Evolutionary conservation across 2,113 vertebrate genomes (phyloP).

Genomic region (Pholis gunnellus): DNA sequence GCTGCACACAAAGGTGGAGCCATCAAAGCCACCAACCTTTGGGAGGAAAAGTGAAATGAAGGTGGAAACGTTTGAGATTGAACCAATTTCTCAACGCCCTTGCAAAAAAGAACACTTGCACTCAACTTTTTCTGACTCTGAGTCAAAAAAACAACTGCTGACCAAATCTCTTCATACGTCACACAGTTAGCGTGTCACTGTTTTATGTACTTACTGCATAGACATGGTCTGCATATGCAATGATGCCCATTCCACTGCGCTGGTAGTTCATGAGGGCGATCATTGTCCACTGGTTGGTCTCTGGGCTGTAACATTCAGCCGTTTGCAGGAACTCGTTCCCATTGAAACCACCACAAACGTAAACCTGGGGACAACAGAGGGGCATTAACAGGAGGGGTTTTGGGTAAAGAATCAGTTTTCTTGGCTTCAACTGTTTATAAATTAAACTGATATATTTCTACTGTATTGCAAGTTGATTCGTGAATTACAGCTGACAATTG

Average conservation of each 20-base stretch:
- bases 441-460: background rate
- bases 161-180: background rate
- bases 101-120: background rate
- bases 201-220: slow-evolving; percentile 61
- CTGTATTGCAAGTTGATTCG: background rate
- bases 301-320: slow-evolving; percentile 58
- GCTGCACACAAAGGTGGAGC: slow-evolving; percentile 73
- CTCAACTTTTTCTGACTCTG: background rate
- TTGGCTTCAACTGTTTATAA: background rate
- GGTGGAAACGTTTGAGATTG: background rate
- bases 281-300: slow-evolving; percentile 59
- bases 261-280: slow-evolving; percentile 38
- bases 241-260: slow-evolving; percentile 47
- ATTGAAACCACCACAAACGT: slow-evolving; percentile 92
- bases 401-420: background rate
- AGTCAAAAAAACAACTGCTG: background rate
- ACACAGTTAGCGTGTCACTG: background rate
- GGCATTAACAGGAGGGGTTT: background rate
- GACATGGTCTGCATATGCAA: slow-evolving; percentile 28
- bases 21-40: slow-evolving; percentile 91
- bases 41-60: slow-evolving; percentile 59
- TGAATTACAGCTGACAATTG: background rate
- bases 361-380: slow-evolving; percentile 81
- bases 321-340: slow-evolving; percentile 85
- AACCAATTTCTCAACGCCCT: background rate